Conservation (phyloP, 2,888 invertebrate genomes). For the Caenorhabditis uteleia region DNA sequence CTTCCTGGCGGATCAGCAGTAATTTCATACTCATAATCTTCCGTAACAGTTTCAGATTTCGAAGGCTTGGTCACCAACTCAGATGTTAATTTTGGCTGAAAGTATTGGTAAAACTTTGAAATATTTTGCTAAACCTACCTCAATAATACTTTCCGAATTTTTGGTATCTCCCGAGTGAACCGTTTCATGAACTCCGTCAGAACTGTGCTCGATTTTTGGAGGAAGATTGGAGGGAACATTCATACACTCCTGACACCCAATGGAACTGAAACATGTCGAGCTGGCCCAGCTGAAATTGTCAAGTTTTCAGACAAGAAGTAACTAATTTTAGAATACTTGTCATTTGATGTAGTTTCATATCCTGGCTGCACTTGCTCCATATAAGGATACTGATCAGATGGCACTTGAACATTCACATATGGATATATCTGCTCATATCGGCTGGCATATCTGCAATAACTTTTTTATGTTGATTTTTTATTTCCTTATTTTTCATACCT, state of each 20-base stretch:
- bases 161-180: slow-evolving; percentile 31
- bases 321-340: slow-evolving; percentile 6
- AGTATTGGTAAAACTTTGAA: too few species aligned
- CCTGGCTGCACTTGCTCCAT: slow-evolving; percentile 12
- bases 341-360: slow-evolving; percentile 9
- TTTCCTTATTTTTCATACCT: slow-evolving; percentile 4
- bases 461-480: neutral
- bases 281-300: slow-evolving; percentile 17
- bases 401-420: slow-evolving; percentile 23
- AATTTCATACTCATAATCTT: slow-evolving; percentile 41
- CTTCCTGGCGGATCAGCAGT: slow-evolving; percentile 41
- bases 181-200: slow-evolving; percentile 3
- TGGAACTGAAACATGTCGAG: slow-evolving; percentile 23
- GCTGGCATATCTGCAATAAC: slow-evolving; percentile 23
- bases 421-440: slow-evolving; percentile 35
- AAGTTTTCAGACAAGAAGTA: neutral
- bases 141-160: slow-evolving; percentile 1
- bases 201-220: neutral
- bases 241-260: slow-evolving; percentile 32
- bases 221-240: slow-evolving; percentile 1
- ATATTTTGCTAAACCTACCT: too few species aligned
- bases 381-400: slow-evolving; percentile 23
- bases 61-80: neutral
- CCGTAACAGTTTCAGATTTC: neutral
- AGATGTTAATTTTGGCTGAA: slow-evolving; percentile 10